These are phyloP conservation scores for Polydrusus cervinus DNA, from an alignment of 2,888 invertebrate genomes.

Conservation along the genomic window DNA sequence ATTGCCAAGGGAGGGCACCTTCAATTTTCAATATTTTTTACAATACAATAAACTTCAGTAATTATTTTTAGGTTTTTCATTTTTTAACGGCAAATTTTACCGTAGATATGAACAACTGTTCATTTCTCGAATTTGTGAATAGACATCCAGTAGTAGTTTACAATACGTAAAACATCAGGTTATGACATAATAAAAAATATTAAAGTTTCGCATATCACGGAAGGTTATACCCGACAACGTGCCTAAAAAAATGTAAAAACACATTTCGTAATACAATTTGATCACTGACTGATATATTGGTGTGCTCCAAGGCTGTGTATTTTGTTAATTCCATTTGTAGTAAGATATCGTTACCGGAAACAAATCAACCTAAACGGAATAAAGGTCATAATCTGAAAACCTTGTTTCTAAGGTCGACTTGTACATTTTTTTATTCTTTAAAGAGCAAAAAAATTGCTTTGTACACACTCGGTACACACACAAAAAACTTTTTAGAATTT, in stretches of 20 bases:
- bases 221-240: slow-evolving; percentile 47
- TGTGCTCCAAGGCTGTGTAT: slow-evolving; percentile 57
- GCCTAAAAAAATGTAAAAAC: slow-evolving; percentile 37
- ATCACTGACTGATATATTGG: slow-evolving; percentile 50
- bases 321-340: slow-evolving; percentile 60
- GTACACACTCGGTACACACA: background rate
- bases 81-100: too few relatives aligned
- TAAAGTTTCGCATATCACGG: slow-evolving; percentile 13
- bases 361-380: slow-evolving; percentile 54
- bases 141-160: background rate
- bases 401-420: slow-evolving; percentile 65
- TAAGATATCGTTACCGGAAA: slow-evolving; percentile 61
- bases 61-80: too few relatives aligned
- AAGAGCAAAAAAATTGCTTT: slow-evolving; percentile 48
- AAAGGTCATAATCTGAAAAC: slow-evolving; percentile 63
- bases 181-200: slow-evolving; percentile 48
- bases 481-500: background rate
- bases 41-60: too few relatives aligned
- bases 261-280: slow-evolving; percentile 51
- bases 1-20: too few relatives aligned
- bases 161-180: slow-evolving; percentile 3
- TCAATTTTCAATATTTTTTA: too few relatives aligned
- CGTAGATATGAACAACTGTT: too few relatives aligned
- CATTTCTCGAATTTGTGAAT: background rate
- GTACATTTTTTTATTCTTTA: slow-evolving; percentile 59